Percentiles rank a stretch among this genome's conserved stretches.
Evolutionary conservation across 2,888 invertebrate genomes (phyloP).

Genomic region (Metopia argyrocephala): DNA sequence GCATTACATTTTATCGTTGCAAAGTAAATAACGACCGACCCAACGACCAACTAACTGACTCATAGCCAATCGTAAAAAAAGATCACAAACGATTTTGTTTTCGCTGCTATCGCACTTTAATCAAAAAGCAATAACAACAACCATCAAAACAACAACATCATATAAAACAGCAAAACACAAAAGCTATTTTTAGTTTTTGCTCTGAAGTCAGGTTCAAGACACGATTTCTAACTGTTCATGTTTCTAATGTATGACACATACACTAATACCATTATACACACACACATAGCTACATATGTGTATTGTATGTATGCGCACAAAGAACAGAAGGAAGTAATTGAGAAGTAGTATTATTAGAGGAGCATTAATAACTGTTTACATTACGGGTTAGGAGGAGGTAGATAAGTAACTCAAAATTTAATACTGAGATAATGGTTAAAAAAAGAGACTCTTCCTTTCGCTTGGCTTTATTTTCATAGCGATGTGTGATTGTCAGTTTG

Average conservation of each 20-base stretch:
- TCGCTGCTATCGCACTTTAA: conserved; percentile 51
- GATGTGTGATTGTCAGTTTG: conserved; percentile 9
- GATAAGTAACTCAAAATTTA: conserved; percentile 65
- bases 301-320: not conserved
- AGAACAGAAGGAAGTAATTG: conserved; percentile 54
- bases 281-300: not conserved
- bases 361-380: conserved; percentile 4
- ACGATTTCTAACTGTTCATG: conserved; percentile 77
- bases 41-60: conserved; percentile 2
- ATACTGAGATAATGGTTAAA: conserved; percentile 67
- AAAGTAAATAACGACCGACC: conserved; percentile 30
- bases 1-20: not conserved
- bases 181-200: conserved; percentile 64
- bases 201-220: conserved; percentile 77
- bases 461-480: conserved; percentile 68
- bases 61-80: conserved; percentile 47
- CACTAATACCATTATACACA: not conserved
- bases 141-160: conserved; percentile 12
- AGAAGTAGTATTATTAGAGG: conserved; percentile 43
- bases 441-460: conserved; percentile 77
- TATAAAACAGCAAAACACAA: conserved; percentile 25
- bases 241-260: conserved; percentile 71
- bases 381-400: not conserved
- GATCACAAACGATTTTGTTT: conserved; percentile 51
- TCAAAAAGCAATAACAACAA: conserved; percentile 21